These are phyloP conservation scores for Mesitornis unicolor DNA, from an alignment of 2,113 vertebrate genomes.

Conservation along the genomic window DNA sequence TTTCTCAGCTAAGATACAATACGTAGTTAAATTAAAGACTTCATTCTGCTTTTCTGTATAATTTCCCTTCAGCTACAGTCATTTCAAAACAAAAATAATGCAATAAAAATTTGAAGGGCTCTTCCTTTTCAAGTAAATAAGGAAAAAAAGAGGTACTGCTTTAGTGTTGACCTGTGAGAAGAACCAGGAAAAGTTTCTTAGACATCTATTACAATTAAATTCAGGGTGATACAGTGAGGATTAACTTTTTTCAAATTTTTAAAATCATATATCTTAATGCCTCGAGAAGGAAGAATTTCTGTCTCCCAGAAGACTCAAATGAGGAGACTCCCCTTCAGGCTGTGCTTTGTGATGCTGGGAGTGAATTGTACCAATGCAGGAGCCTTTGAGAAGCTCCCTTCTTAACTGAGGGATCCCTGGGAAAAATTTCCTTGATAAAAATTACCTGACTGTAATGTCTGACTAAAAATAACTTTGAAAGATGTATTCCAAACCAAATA, in stretches of 20 bases:
- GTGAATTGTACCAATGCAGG: background rate
- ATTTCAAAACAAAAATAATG: background rate
- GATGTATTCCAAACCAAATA: background rate
- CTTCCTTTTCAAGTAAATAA: background rate
- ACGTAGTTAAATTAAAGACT: background rate
- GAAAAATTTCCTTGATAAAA: background rate
- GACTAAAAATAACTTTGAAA: background rate
- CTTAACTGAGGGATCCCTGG: background rate
- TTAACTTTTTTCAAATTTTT: background rate
- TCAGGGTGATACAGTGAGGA: background rate
- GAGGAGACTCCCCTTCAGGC: background rate
- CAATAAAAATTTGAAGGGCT: background rate
- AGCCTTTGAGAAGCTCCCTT: background rate
- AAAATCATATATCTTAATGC: background rate
- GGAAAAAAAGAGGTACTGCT: background rate
- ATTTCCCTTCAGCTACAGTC: background rate
- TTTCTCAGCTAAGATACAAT: background rate
- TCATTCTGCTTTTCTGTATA: background rate
- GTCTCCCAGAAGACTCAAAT: background rate
- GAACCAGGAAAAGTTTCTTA: background rate
- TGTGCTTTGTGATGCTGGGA: background rate
- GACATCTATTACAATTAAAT: background rate
- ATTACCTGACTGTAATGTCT: background rate
- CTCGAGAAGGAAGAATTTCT: background rate
- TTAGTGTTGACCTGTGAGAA: background rate